These are phyloP conservation scores for Sminthurides aquaticus DNA, from an alignment of 2,888 invertebrate genomes.

Conservation along the genomic window DNA sequence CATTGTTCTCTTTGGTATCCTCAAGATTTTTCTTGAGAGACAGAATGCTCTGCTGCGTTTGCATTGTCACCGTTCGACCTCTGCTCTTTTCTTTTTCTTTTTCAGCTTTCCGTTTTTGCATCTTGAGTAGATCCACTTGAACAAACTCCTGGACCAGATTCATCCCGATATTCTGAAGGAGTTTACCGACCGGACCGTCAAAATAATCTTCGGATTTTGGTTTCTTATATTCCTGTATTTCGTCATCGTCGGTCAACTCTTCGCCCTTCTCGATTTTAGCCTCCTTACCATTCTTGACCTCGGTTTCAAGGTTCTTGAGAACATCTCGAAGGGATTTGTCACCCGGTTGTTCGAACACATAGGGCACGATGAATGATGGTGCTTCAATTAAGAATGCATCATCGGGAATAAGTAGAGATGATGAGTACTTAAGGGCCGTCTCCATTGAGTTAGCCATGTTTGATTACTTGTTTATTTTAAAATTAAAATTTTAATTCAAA, in stretches of 20 bases:
- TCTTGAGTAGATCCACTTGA: slow-evolving; percentile 79
- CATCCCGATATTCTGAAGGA: slow-evolving; percentile 83
- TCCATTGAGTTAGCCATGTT: background rate
- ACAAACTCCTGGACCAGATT: slow-evolving; percentile 87
- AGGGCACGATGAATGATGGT: slow-evolving; percentile 86
- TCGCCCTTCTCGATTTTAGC: slow-evolving; percentile 33
- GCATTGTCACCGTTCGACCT: slow-evolving; percentile 48
- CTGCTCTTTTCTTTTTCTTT: slow-evolving; percentile 59
- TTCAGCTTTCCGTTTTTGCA: slow-evolving; percentile 75
- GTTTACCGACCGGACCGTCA: slow-evolving; percentile 77
- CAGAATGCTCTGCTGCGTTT: slow-evolving; percentile 67
- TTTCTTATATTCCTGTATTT: slow-evolving; percentile 43
- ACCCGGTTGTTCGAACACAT: slow-evolving; percentile 85
- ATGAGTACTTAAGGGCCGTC: slow-evolving; percentile 44
- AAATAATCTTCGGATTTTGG: slow-evolving; percentile 56
- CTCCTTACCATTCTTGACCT: slow-evolving; percentile 34
- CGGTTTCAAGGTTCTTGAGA: slow-evolving; percentile 43
- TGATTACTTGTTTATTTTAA: no score
- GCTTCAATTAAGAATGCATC: slow-evolving; percentile 90
- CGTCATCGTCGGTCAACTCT: slow-evolving; percentile 44
- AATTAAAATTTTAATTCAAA: no score
- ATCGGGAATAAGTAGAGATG: slow-evolving; percentile 61
- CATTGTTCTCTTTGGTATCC: slow-evolving; percentile 76
- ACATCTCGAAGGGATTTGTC: slow-evolving; percentile 58
- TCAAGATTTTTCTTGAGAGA: slow-evolving; percentile 78